Conservation (phyloP, 2,113 vertebrate genomes). For the Phalacrocorax aristotelis region DNA sequence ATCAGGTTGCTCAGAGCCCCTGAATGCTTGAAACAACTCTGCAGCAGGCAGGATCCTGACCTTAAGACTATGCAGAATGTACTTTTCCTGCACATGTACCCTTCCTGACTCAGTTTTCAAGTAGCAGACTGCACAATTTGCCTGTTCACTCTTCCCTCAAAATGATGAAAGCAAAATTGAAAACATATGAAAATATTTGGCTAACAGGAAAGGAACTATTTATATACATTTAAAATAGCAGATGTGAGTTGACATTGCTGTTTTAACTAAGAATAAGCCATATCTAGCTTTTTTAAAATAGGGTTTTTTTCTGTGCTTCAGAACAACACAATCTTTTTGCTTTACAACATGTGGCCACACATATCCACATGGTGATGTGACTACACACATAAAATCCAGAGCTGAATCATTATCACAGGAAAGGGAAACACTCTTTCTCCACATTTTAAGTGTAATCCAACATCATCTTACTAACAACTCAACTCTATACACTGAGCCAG, state of each 20-base stretch:
- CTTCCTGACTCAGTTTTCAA: not conserved
- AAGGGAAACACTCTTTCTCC: not conserved
- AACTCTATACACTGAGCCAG: not conserved
- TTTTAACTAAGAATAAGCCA: not conserved
- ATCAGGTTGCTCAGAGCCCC: too few species aligned
- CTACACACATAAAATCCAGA: not conserved
- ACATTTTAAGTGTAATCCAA: not conserved
- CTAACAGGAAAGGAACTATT: constrained; percentile 3
- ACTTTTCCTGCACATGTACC: not conserved
- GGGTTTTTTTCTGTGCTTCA: fast-evolving
- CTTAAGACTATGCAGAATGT: not conserved
- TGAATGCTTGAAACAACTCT: not conserved
- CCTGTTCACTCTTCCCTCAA: not conserved
- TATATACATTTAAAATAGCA: constrained; percentile 21
- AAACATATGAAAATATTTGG: constrained; percentile 41
- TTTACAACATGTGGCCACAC: not conserved
- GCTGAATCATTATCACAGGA: not conserved
- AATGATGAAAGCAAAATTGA: constrained; percentile 31
- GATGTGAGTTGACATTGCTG: not conserved
- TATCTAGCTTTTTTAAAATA: not conserved
- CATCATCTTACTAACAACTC: not conserved
- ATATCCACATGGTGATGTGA: not conserved
- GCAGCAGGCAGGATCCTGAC: not conserved
- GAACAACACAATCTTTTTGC: not conserved
- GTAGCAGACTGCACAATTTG: not conserved